A percentile compares a stretch with the other conserved stretches of the same genome.
These are phyloP conservation scores for Saxidomus purpurata DNA, from an alignment of 1,140 invertebrate species.

Conservation along the genomic window DNA sequence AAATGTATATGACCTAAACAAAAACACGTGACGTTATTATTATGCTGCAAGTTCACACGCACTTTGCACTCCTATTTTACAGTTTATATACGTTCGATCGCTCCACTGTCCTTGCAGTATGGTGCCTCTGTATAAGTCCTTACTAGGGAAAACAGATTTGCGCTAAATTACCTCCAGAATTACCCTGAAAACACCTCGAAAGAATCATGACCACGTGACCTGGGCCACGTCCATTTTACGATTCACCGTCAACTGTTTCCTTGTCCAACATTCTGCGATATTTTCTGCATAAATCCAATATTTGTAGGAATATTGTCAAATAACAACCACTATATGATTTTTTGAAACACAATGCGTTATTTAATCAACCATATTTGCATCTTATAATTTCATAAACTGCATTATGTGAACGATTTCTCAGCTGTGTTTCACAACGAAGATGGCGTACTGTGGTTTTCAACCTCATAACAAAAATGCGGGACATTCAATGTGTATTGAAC, in stretches of 20 bases:
- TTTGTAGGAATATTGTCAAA: not conserved
- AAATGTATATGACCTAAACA: slow-evolving; percentile 60
- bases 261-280: not conserved
- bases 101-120: not conserved
- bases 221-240: slow-evolving; percentile 75
- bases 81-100: not conserved
- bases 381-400: not conserved
- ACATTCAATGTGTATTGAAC: slow-evolving; percentile 54
- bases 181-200: not conserved
- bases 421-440: slow-evolving; percentile 41
- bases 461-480: slow-evolving; percentile 78
- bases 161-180: not conserved
- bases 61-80: not conserved
- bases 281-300: slow-evolving; percentile 3
- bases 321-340: not conserved
- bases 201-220: slow-evolving; percentile 73
- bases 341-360: not conserved
- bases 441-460: slow-evolving; percentile 73
- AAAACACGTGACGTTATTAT: slow-evolving; percentile 60
- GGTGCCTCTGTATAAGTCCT: not conserved
- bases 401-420: not conserved
- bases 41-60: slow-evolving; percentile 39
- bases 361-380: not conserved
- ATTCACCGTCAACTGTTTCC: slow-evolving; percentile 53
- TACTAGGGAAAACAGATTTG: not conserved